Conservation (phyloP, 2,797 vertebrate species). For the Poecilia picta region DNA sequence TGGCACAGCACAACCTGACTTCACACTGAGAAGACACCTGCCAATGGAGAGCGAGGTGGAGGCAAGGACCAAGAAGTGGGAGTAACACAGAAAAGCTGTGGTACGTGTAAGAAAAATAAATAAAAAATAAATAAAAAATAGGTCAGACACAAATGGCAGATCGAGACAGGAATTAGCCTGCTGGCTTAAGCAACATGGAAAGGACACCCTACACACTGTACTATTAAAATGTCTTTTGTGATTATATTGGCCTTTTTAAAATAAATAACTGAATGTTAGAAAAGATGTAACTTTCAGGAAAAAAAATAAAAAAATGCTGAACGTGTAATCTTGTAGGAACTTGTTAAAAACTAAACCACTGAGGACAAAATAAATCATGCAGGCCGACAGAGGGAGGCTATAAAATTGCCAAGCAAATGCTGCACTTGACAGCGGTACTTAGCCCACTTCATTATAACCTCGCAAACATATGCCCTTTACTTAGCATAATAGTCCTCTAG, state of each 20-base stretch:
- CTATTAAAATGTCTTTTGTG: background rate
- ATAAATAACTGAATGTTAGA: background rate
- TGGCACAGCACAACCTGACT: conserved; percentile 52
- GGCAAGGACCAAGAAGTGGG: conserved; percentile 24
- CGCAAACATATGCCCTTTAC: conserved; percentile 50
- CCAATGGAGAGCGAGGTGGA: conserved; percentile 25
- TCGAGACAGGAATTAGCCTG: background rate
- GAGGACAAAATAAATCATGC: conserved; percentile 12
- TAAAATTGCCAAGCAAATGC: conserved; percentile 37
- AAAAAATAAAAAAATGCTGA: background rate
- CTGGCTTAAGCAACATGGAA: background rate
- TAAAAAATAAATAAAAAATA: background rate
- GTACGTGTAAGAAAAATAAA: background rate
- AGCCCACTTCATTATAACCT: conserved; percentile 48
- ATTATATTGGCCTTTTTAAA: background rate
- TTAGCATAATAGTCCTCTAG: conserved; percentile 63
- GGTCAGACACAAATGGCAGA: background rate
- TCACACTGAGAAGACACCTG: conserved; percentile 73
- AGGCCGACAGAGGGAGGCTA: conserved; percentile 23
- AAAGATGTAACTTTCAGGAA: background rate
- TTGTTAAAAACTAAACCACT: conserved; percentile 12
- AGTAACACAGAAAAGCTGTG: conserved; percentile 9
- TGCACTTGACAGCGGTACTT: conserved; percentile 54
- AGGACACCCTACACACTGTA: background rate
- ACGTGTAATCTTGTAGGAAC: background rate